Conservation (phyloP, 2,797 vertebrate species). For the Danionella dracula region DNA sequence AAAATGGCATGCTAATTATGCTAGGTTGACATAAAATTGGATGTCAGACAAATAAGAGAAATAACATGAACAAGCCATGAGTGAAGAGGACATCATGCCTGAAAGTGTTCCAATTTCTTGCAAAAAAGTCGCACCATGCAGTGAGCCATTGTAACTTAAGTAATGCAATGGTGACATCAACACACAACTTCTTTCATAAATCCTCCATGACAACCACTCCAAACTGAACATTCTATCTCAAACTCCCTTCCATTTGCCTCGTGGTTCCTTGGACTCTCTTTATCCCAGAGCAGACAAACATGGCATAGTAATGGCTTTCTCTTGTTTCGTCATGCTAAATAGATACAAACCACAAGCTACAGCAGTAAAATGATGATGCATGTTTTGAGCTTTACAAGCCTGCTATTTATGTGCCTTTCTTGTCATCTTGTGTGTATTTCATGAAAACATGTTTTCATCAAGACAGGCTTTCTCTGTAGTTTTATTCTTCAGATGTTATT, state of each 20-base stretch:
- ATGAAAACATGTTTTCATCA: not conserved
- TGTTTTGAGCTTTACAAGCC: constrained; percentile 17
- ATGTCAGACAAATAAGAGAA: too few species aligned
- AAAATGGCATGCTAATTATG: too few species aligned
- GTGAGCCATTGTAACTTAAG: constrained; percentile 30
- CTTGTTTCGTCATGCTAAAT: constrained; percentile 17
- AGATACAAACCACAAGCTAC: constrained; percentile 13
- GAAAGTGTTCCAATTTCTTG: too few species aligned
- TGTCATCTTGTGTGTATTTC: constrained; percentile 9
- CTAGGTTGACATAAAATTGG: too few species aligned
- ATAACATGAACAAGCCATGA: too few species aligned
- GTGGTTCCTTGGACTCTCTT: not conserved
- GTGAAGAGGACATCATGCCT: too few species aligned
- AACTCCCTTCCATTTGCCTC: not conserved
- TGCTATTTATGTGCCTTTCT: not conserved
- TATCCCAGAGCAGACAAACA: constrained; percentile 8
- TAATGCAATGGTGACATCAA: constrained; percentile 6
- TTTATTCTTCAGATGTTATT: not conserved
- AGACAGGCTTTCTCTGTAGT: not conserved
- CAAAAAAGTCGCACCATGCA: too few species aligned
- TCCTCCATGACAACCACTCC: constrained; percentile 25
- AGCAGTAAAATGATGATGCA: constrained; percentile 12
- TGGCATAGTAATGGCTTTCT: constrained; percentile 41
- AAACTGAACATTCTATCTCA: constrained; percentile 5
- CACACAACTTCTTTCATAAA: constrained; percentile 3